Conservation (phyloP, 2,113 vertebrate species). For the Galbula dea region DNA sequence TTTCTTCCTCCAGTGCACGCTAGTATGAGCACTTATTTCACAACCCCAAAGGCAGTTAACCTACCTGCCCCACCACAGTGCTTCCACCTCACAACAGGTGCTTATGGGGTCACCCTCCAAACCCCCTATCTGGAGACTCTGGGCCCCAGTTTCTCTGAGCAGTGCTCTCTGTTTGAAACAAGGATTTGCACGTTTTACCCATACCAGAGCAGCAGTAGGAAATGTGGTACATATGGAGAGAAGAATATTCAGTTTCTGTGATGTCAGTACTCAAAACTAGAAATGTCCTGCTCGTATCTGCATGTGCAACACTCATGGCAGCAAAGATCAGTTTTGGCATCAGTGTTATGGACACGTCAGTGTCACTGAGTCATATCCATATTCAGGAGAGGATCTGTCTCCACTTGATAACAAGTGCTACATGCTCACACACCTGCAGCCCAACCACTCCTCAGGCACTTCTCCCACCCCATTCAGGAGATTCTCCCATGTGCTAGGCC, state of each 20-base stretch:
- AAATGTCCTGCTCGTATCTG: background rate
- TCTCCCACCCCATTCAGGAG: background rate
- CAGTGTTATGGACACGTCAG: background rate
- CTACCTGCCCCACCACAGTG: background rate
- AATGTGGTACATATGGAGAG: background rate
- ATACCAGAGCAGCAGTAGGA: background rate
- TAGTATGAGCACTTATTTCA: background rate
- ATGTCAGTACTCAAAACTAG: background rate
- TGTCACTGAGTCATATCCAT: background rate
- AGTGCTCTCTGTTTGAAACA: background rate
- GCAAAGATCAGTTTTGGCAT: background rate
- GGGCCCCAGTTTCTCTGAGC: background rate
- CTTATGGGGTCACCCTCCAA: rapidly evolving
- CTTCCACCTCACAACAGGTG: background rate
- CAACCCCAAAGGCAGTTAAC: background rate
- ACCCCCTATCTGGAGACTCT: background rate
- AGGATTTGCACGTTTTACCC: background rate
- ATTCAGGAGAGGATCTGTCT: background rate
- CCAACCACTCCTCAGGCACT: background rate
- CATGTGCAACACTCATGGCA: rapidly evolving
- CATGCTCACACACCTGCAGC: background rate
- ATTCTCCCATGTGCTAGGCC: background rate
- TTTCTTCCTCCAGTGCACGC: background rate
- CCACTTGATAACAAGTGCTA: background rate
- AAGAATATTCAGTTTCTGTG: background rate